Conservation (phyloP, 1,140 invertebrate genomes). For the Nasonia longicornis region DNA sequence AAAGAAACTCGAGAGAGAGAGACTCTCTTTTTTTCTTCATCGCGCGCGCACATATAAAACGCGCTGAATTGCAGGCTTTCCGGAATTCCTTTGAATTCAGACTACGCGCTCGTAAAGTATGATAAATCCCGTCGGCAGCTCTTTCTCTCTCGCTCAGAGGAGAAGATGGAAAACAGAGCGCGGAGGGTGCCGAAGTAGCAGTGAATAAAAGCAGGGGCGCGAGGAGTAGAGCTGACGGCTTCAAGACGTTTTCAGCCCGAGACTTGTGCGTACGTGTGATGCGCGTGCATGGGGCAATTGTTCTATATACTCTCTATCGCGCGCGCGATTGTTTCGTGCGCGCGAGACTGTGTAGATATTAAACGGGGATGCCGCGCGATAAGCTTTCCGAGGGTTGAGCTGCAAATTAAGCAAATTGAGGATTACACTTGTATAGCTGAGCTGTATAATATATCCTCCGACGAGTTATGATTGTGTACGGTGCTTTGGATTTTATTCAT, state of each 20-base stretch:
- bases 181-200: not conserved
- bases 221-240: not conserved
- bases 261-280: too few species aligned
- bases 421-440: not conserved
- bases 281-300: too few species aligned
- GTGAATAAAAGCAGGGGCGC: not conserved
- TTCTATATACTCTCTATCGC: too few species aligned
- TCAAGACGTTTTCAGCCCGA: not conserved
- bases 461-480: too few species aligned
- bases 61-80: slow-evolving; percentile 21
- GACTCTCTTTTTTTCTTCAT: not conserved
- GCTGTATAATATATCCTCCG: too few species aligned
- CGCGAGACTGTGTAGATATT: too few species aligned
- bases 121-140: not conserved
- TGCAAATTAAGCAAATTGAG: not conserved
- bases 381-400: not conserved
- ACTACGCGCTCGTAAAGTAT: not conserved
- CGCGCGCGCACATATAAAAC: not conserved
- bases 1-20: not conserved
- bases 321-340: too few species aligned
- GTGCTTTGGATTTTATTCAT: too few species aligned
- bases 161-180: not conserved
- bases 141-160: not conserved
- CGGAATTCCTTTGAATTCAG: slow-evolving; percentile 21
- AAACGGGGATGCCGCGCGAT: too few species aligned